Evolutionary conservation across 1,140 invertebrate genomes (phyloP).

Genomic region (Procambarus virginalis): DNA sequence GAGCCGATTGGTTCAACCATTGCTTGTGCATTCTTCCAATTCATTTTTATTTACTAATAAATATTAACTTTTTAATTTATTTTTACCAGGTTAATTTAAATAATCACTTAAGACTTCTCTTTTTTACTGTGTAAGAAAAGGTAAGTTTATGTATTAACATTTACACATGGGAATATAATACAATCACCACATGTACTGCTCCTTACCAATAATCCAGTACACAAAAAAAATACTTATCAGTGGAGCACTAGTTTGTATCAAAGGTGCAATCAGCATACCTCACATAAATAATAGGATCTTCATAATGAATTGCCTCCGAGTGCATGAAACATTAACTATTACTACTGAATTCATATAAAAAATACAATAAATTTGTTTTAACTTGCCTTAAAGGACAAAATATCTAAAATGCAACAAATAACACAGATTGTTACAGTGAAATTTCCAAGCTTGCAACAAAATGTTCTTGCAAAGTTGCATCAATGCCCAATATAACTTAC

Average conservation of each 20-base stretch:
- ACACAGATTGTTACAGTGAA: neutral
- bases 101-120: conserved; percentile 37
- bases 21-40: too few species aligned
- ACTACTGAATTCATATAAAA: conserved; percentile 10
- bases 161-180: conserved; percentile 56
- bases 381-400: neutral
- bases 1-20: too few species aligned
- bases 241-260: conserved; percentile 1
- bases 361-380: neutral
- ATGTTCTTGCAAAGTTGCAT: neutral
- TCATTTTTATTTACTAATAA: too few species aligned
- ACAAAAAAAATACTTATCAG: conserved; percentile 22
- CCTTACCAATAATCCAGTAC: conserved; percentile 9
- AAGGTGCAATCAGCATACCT: neutral
- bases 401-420: neutral
- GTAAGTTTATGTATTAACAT: conserved; percentile 57
- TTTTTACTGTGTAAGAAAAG: conserved; percentile 62
- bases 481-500: neutral
- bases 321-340: conserved; percentile 10
- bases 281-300: neutral
- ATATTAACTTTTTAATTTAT: too few species aligned
- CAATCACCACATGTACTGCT: conserved; percentile 37
- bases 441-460: neutral
- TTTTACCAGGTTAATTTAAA: neutral
- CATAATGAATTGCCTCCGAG: neutral